Evolutionary conservation across 1,140 invertebrate species (phyloP), one percentile per base, ranked within the genome.

Genomic region (Sarcophaga peregrina): DNA sequence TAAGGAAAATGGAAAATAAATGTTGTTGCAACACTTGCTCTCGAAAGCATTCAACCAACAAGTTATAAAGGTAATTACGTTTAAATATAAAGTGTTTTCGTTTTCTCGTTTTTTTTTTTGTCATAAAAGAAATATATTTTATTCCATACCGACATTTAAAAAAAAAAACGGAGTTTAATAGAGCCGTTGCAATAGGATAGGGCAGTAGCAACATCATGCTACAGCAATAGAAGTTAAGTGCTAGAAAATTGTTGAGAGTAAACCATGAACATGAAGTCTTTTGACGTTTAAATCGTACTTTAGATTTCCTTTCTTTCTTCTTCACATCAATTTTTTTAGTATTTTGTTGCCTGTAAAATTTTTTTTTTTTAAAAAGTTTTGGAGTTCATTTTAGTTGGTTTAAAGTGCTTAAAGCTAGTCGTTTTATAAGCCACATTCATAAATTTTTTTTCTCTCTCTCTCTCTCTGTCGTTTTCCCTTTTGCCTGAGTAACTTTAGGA

Each of bases 61-160:
- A 68, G 62, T 68, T 68, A 68, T 68, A 68, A 68, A 78, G 75
- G 75, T 78, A 78, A 78, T 78, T 78, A 78, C 75, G 47, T 78
- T 50, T 52, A 50, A 78, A 78, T 78, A 78, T 48, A 50, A 78
- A 78, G 47, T 78, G 47, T 78, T 50, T 72, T 78, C 47, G 25
- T 50, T 78, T 78, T 50, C 62, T 62, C 58, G n/a, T 58, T 58
- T 4, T 37, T 37, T 37, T 37, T 37, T 37, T 37, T 37, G 1
- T 37, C 25, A 37, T 37, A 37, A 37, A 37, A 37, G 25, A 37
- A 37, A 37, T 37, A 37, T 37, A 37, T 37, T 37, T 37, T 37
- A 37, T 37, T 37, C 25, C 25, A 37, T 4, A 37, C 1, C 25
- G 4, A 1, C 25, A 37, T 37, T 37, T 37, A 1, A 37, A 37